A percentile compares a stretch with the other conserved stretches of the same genome.
These are phyloP conservation scores for Glareola pratincola DNA, from an alignment of 2,113 vertebrate genomes.

Conservation along the genomic window DNA sequence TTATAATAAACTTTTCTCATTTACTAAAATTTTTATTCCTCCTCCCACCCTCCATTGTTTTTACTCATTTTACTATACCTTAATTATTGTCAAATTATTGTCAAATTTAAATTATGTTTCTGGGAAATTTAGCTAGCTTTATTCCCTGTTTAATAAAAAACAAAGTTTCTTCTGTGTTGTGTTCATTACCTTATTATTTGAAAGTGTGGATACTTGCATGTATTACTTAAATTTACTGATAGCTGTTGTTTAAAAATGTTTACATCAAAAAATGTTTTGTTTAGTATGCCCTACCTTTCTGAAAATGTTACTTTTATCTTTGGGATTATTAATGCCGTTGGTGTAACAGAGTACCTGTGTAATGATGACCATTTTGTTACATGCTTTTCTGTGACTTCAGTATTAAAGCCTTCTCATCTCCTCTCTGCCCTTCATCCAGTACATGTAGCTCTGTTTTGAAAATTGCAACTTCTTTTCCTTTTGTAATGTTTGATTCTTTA, in stretches of 20 bases:
- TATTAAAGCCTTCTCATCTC: not conserved
- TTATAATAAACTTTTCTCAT: not conserved
- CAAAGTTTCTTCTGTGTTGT: not conserved
- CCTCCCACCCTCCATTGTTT: rapidly evolving
- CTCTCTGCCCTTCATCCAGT: not conserved
- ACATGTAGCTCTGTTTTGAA: not conserved
- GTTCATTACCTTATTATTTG: not conserved
- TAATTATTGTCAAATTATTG: not conserved
- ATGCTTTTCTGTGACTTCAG: not conserved
- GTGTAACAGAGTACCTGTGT: not conserved
- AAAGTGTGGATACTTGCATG: not conserved
- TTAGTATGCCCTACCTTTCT: not conserved
- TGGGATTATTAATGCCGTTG: not conserved
- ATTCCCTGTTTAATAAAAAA: not conserved
- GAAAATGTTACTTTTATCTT: not conserved
- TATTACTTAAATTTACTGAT: not conserved
- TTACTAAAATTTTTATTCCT: not conserved
- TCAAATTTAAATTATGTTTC: not conserved
- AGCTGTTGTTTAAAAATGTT: not conserved
- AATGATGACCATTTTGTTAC: not conserved
- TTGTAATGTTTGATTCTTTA: not conserved
- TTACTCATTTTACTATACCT: not conserved
- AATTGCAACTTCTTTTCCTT: not conserved
- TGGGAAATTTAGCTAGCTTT: not conserved
- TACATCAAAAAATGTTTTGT: not conserved